Conservation (phyloP, 1,140 invertebrate genomes). For the Ruditapes philippinarum region DNA sequence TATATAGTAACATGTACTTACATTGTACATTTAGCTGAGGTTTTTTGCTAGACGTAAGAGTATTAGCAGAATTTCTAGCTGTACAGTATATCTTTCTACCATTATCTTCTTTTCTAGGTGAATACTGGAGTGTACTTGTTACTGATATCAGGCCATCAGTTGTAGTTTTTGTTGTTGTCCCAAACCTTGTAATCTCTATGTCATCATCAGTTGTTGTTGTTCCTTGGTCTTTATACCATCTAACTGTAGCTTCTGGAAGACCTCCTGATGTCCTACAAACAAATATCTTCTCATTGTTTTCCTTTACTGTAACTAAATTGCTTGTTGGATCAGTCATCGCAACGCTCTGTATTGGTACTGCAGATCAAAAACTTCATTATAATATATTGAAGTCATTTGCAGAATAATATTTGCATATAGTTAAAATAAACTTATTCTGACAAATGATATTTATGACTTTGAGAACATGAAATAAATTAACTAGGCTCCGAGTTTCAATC, state of each 20-base stretch:
- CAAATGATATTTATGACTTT: too few relatives aligned
- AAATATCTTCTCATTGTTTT: not conserved
- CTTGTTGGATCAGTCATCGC: not conserved
- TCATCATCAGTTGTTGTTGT: not conserved
- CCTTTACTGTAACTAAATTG: not conserved
- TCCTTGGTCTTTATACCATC: conserved; percentile 2
- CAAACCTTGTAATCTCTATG: not conserved
- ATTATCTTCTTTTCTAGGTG: not conserved
- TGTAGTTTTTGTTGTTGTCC: not conserved
- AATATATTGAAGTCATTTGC: too few relatives aligned
- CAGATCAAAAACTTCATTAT: too few relatives aligned
- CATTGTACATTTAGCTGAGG: not conserved
- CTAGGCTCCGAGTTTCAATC: too few relatives aligned
- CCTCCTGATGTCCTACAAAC: not conserved
- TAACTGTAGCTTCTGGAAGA: not conserved
- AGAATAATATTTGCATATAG: too few relatives aligned
- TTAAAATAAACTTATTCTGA: too few relatives aligned
- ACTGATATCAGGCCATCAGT: not conserved
- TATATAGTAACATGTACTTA: too few relatives aligned
- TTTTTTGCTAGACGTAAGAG: not conserved
- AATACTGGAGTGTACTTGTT: not conserved
- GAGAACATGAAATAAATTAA: too few relatives aligned
- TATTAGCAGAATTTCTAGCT: not conserved
- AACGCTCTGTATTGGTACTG: not conserved
- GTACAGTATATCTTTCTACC: not conserved